A percentile compares a stretch with the other conserved stretches of the same genome.
phyloP scores from a whole-genome alignment of 2,797 vertebrate species.

The Australoheros facetus region DNA sequence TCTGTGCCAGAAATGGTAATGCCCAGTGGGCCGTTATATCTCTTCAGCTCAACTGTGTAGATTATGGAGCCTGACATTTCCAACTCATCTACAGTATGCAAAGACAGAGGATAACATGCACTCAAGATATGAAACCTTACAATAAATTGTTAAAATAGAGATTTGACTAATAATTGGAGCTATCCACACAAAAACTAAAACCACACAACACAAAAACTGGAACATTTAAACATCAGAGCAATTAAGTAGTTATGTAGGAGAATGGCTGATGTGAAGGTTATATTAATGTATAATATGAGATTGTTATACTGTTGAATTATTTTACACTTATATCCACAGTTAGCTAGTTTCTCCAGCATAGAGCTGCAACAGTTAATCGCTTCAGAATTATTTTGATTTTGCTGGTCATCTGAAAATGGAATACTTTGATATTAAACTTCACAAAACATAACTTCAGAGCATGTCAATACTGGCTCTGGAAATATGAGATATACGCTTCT shows the following conservation, averaged over 20 bases:
- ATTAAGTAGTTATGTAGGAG: neutral
- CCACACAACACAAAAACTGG: neutral
- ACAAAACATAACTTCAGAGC: no score
- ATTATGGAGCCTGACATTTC: slow-evolving; percentile 95
- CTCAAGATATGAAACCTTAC: neutral
- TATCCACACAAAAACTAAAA: neutral
- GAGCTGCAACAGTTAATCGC: no score
- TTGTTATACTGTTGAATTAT: no score
- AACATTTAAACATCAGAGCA: neutral
- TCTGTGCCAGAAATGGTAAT: slow-evolving; percentile 98
- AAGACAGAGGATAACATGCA: neutral
- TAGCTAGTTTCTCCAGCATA: no score
- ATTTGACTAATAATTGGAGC: neutral
- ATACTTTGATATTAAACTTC: no score
- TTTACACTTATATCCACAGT: no score
- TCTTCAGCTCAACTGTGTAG: slow-evolving; percentile 96
- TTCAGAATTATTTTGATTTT: no score
- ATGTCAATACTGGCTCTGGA: neutral
- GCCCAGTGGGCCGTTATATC: slow-evolving; percentile 94
- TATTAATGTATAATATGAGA: no score
- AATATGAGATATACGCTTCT: rapidly evolving
- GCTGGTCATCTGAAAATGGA: no score
- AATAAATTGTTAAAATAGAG: neutral
- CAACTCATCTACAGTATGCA: slow-evolving; percentile 86
- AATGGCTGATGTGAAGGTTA: no score